Conservation (phyloP, 1,140 invertebrate species). For the Sitobion miscanthi region DNA sequence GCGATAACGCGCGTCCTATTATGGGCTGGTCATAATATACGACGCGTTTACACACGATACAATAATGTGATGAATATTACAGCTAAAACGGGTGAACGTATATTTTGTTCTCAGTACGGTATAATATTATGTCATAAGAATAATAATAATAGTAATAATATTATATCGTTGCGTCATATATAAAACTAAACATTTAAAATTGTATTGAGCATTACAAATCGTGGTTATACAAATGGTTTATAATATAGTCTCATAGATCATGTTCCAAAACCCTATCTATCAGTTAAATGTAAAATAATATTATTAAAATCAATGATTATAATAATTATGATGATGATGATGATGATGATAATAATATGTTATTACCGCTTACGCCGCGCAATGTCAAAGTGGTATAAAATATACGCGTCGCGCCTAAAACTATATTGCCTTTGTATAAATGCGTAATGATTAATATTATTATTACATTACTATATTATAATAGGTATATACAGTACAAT, state of each 20-base stretch:
- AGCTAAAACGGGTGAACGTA: neutral
- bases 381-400: neutral
- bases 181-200: conserved; percentile 50
- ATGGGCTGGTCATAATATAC: neutral
- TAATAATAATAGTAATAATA: neutral
- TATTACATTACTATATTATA: neutral
- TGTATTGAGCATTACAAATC: conserved; percentile 53
- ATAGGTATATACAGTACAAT: neutral
- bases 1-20: neutral
- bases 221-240: conserved; percentile 22
- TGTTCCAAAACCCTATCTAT: conserved; percentile 40
- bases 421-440: neutral
- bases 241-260: conserved; percentile 52
- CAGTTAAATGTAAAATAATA: neutral
- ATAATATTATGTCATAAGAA: neutral
- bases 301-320: neutral
- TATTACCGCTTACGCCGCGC: neutral
- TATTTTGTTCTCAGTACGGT: neutral
- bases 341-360: neutral
- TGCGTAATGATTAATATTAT: conserved; percentile 12
- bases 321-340: neutral
- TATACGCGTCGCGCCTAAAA: neutral
- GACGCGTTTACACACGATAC: neutral
- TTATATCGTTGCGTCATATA: conserved; percentile 20
- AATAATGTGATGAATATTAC: neutral